Evolutionary conservation across 2,888 invertebrate species (phyloP).

Genomic region (Drosophila vallismaia): DNA sequence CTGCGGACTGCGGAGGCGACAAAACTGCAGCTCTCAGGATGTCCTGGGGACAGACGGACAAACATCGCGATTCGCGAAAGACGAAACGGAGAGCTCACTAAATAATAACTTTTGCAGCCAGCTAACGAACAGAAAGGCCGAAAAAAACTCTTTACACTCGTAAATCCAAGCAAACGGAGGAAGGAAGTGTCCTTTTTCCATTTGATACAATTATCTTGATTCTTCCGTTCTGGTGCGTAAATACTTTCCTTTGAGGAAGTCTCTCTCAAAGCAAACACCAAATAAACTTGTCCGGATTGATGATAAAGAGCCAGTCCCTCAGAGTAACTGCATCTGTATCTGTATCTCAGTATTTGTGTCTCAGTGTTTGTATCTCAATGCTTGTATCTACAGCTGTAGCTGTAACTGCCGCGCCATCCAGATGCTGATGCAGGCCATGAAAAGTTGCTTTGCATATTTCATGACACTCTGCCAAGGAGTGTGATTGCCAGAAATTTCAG

Average conservation of each 20-base stretch:
- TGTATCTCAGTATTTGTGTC: slow-evolving; percentile 1
- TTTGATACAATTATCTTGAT: slow-evolving; percentile 42
- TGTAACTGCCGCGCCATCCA: slow-evolving; percentile 34
- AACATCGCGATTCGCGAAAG: slow-evolving; percentile 9
- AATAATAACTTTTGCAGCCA: slow-evolving; percentile 53
- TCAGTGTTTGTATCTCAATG: neutral
- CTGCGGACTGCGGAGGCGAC: slow-evolving; percentile 49
- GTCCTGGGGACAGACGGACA: slow-evolving; percentile 15
- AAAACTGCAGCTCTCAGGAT: slow-evolving; percentile 54
- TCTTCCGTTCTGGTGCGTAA: slow-evolving; percentile 23
- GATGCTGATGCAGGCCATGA: slow-evolving; percentile 41
- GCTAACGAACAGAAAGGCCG: slow-evolving; percentile 17
- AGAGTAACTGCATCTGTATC: slow-evolving; percentile 15
- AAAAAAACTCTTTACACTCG: slow-evolving; percentile 3
- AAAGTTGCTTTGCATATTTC: slow-evolving; percentile 74
- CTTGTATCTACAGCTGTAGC: slow-evolving; percentile 4
- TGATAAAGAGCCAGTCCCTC: slow-evolving; percentile 28
- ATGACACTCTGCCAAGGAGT: slow-evolving; percentile 44
- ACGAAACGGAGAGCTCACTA: slow-evolving; percentile 22
- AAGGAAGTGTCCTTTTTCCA: slow-evolving; percentile 19
- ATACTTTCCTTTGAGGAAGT: slow-evolving; percentile 5
- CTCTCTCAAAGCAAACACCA: slow-evolving; percentile 6
- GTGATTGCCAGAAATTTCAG: slow-evolving; percentile 60
- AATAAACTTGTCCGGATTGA: slow-evolving; percentile 33
- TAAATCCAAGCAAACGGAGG: slow-evolving; percentile 19